Base-by-base conservation (phyloP, 30 jellyfish, hydroid and myxozoan species). In the Aurelia sp. region DNA sequence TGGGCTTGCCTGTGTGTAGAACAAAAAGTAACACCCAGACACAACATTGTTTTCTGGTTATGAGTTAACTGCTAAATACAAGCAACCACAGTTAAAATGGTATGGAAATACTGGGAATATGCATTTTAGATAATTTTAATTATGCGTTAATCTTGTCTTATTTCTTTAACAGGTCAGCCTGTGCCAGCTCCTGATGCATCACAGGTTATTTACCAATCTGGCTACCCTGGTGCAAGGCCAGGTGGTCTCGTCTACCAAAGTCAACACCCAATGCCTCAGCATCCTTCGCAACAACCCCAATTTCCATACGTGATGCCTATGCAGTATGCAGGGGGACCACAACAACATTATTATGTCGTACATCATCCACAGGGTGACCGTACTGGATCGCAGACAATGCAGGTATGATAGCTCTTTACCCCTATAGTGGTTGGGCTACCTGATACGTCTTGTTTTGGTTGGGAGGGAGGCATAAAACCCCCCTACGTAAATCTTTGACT, bases 131-230 rank as follows among this genome's bases (percentile, higher is more conserved):
- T 44, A 44, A 5, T 44, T 44, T 44, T 9, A 8, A 44, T 7
- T 13, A 44, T 7, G 8, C 16, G 3, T 44, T 7, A 44, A 44
- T 44, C 55, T 44, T 44, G 55, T 44, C 55, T 44, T 9, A 44
- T 44, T 44, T 44, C 55, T 30, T 53, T 38, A 62, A n/a, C 33
- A 89, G 97, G 97, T 27, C 92, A 82, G 44, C 97, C 94, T 9
- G 58, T 87, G 57, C 33, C 91, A 6, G 89, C 92, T 44, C 95
- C 85, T n/a, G 98, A 92, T 73, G 86, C 97, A 16, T 64, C 90
- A 19, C 92, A 84, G 4, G 80, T 87, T 33, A 74, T 90, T 24
- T 90, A 80, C 77, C 97, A 70, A 50, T 81, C 78, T 44, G 97
- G 96, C 50, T 86, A 87, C 41, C 19, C 88, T 6, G 50, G 38